phyloP scores from a whole-genome alignment of 2,797 vertebrate genomes.

The Cyprinodon diabolis region DNA sequence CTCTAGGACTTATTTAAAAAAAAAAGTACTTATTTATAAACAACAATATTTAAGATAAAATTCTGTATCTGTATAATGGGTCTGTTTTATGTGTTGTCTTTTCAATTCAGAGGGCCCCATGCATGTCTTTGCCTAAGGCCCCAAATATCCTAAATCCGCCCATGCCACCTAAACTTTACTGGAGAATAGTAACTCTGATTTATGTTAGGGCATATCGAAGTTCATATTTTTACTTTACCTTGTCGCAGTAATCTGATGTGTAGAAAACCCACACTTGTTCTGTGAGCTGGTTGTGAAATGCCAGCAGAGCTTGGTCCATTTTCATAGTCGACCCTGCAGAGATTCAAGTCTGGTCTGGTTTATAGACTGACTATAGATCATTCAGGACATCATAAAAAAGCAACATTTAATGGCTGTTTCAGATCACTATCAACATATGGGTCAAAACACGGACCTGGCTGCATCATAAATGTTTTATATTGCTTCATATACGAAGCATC shows the following conservation, averaged over 20 bases:
- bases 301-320: conserved; percentile 82
- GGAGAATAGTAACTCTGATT: no score
- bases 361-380: conserved; percentile 22
- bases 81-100: no score
- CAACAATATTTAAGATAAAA: no score
- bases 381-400: conserved; percentile 41
- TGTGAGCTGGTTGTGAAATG: conserved; percentile 75
- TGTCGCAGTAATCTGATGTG: conserved; percentile 76
- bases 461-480: background rate
- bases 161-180: no score
- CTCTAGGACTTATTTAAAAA: no score
- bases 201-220: no score
- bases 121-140: no score
- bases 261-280: conserved; percentile 65
- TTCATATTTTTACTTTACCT: conserved; percentile 54
- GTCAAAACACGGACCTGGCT: conserved; percentile 11
- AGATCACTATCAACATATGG: conserved; percentile 12
- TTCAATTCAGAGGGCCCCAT: no score
- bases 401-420: conserved; percentile 19
- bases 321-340: conserved; percentile 65
- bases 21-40: no score
- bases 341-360: conserved; percentile 33
- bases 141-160: no score
- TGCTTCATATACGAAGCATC: no score
- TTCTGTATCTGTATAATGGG: no score